Percentiles rank a stretch among this genome's conserved stretches.
phyloP scores from a whole-genome alignment of 2,113 vertebrate genomes.

The Chroicocephalus ridibundus region DNA sequence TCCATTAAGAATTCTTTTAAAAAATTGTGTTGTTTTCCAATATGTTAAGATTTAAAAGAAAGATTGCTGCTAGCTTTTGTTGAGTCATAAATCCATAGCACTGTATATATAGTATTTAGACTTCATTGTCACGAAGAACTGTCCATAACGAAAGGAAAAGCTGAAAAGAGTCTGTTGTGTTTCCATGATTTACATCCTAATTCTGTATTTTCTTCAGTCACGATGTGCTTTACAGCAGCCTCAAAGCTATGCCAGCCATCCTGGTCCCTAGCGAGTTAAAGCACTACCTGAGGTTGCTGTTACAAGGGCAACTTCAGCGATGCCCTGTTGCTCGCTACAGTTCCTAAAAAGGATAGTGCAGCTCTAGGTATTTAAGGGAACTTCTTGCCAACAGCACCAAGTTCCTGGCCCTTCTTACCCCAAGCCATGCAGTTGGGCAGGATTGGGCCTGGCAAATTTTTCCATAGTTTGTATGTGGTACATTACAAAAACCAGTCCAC shows the following conservation, averaged over 20 bases:
- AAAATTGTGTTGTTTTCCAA: background rate
- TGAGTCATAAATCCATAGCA: background rate
- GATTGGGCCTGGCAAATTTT: background rate
- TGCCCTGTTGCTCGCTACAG: background rate
- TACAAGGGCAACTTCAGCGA: background rate
- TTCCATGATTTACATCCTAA: background rate
- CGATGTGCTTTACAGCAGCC: background rate
- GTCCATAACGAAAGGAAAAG: background rate
- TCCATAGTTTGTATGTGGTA: background rate
- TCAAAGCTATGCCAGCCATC: background rate
- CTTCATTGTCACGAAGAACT: background rate
- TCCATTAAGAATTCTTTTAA: background rate
- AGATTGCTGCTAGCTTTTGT: background rate
- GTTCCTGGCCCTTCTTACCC: background rate
- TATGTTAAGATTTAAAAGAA: background rate
- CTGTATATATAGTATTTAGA: background rate
- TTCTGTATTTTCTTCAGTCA: background rate
- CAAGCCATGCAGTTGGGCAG: background rate
- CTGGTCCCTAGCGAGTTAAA: background rate
- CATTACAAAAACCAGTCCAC: accelerated
- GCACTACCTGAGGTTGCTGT: background rate
- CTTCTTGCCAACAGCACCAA: background rate
- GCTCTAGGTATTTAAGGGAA: background rate
- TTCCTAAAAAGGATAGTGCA: background rate
- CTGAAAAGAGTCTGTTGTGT: background rate